phyloP scores from a whole-genome alignment of 2,113 vertebrate genomes.

The Bos taurus region ARS-UCD2.0 NC_037346.1:11634001-11634500 shows the following conservation, averaged over 20 bases:
- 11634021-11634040: background rate
- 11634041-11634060: constrained; percentile 14
- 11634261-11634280: background rate
- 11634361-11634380: background rate
- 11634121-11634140: constrained; percentile 57
- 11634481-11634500: background rate
- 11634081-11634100: constrained; percentile 29
- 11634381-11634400: background rate
- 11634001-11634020: background rate
- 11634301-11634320: background rate
- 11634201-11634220: background rate
- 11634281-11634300: background rate
- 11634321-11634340: background rate
- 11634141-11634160: constrained; percentile 27
- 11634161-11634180: constrained; percentile 33
- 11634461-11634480: background rate
- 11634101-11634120: background rate
- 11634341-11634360: background rate
- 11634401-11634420: background rate
- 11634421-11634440: background rate
- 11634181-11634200: background rate
- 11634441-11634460: background rate
- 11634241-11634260: background rate
- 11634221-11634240: background rate
- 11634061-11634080: background rate